Evolutionary conservation across 1,140 invertebrate species (phyloP), one percentile per base, ranked within the genome.

Genomic region (Euwallacea similis): DNA sequence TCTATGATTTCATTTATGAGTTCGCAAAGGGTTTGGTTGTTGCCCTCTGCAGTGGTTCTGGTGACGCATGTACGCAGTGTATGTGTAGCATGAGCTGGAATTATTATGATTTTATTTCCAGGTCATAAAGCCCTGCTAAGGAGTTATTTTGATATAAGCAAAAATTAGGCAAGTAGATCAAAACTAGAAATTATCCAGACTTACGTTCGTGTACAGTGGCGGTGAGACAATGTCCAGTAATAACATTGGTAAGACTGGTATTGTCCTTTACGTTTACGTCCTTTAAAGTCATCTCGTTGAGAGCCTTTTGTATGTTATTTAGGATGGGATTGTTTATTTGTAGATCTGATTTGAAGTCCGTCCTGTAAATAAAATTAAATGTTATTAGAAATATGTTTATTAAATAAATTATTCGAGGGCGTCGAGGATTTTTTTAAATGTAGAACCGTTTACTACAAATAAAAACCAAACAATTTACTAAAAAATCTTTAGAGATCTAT

Each of bases 181-280:
- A 33, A 33, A 33, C 21, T 33, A 33, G 21, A 33, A 33, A 33
- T 33, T 33, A 33, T 33, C 4, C 4, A 33, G 21, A 33, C 21
- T 61, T 61, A 61, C 59, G 33, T 61, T 61, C 59, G 3, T 42
- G 42, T 41, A 61, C 41, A 41, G 59, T 61, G 8, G 59, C 59
- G 0, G 59, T 61, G 10, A 61, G 7, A 21, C 59, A 61, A 11
- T 61, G 59, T 33, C 21, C 59, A 11, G 10, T 21, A 41, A 11
- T 61, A 11, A 61, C 10, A 6, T 4, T 42, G 1, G 16, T 2
- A 10, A 10, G 2, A 9, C 2, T 11, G 8, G 16, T 11, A 6
- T 11, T 42, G 41, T 10, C 8, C 6, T 41, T 60, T 8, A 7
- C 41, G 7, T 60, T 33, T 9, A 61, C 6, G 10, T 33, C 42